Evolutionary conservation across 2,888 invertebrate genomes (phyloP).

Genomic region (Acrobeloides nanus): DNA sequence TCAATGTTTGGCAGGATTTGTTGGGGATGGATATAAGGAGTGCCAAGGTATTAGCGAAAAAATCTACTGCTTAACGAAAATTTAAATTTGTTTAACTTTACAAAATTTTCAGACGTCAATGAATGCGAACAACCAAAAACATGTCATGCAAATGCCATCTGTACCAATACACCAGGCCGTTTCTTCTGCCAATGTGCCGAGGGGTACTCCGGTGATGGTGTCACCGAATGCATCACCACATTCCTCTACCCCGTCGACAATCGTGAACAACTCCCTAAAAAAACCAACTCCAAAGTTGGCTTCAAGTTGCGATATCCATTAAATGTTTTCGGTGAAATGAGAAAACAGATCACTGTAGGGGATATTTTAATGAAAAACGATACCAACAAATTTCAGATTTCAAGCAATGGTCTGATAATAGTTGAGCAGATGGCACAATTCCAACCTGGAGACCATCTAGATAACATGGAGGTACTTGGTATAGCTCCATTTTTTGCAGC

Average conservation of each 20-base stretch:
- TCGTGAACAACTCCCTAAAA: constrained; percentile 35
- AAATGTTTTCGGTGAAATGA: constrained; percentile 39
- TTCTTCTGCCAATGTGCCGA: constrained; percentile 50
- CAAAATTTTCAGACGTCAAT: constrained; percentile 34
- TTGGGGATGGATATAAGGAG: constrained; percentile 43
- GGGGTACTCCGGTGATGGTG: constrained; percentile 48
- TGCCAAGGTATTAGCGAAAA: constrained; percentile 34
- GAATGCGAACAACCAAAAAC: constrained; percentile 37
- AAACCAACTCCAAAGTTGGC: constrained; percentile 34
- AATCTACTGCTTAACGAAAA: neutral
- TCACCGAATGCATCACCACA: constrained; percentile 34
- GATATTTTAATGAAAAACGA: too few relatives aligned
- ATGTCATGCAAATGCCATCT: constrained; percentile 45
- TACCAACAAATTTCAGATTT: constrained; percentile 47
- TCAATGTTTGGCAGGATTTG: constrained; percentile 49
- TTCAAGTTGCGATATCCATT: constrained; percentile 39
- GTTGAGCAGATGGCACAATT: constrained; percentile 28
- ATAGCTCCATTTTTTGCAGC: constrained; percentile 51
- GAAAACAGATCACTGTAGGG: constrained; percentile 36
- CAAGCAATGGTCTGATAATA: constrained; percentile 43
- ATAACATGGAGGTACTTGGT: constrained; percentile 36
- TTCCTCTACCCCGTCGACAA: constrained; percentile 41
- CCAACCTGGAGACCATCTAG: constrained; percentile 23
- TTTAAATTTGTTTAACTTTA: neutral
- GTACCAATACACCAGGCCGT: constrained; percentile 51